Base-by-base conservation (phyloP, 1,140 invertebrate species). In the Dryas iulia region DNA sequence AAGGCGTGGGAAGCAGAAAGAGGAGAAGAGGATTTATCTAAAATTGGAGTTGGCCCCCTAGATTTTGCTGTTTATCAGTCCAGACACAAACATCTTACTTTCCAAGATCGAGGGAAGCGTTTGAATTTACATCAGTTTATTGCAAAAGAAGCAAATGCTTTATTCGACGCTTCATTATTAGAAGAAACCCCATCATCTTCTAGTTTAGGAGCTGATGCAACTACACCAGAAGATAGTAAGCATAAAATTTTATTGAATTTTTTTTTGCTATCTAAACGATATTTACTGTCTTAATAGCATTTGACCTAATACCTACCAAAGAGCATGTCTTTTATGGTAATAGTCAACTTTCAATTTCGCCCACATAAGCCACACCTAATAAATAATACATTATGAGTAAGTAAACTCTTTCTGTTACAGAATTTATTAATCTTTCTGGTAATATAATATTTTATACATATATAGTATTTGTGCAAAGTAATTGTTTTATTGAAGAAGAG, bases 1-100 rank as follows among this genome's bases (percentile, higher is more conserved):
- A 97, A 97, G 91, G 94, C 96, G 70, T 97, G 96, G 96, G 96
- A 97, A 79, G 93, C 94, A 23, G 96, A 97, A 79, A 93, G 95
- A 77, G 96, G 96, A 67, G 95, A 96, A 78, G 94, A 94, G 59
- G 95, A 96, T 78, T 84, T 96, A 56, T 72, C 92, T 1, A 93
- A 94, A 78, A 91, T 96, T 71, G 95, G 95, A 77, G 93, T 96
- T 31, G 94, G 94, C 69, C 93, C 95, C 72, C 73, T 94, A 52
- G 95, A 95, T 87, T 97, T 95, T 86, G 93, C 94, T 47, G 94
- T 96, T 47, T 97, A 96, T 85, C 94, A 95, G 76, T 94, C 96
- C 63, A 92, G 96, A 4, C 95, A 96, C 73, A 96, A 96, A 83
- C 92, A 93, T 81, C 90, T 94, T 18, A 96, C 95, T 56, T 97